Percentiles rank a stretch among this genome's conserved stretches.
Evolutionary conservation across 2,888 invertebrate genomes (phyloP).

Genomic region (Drosophila mimetica): DNA sequence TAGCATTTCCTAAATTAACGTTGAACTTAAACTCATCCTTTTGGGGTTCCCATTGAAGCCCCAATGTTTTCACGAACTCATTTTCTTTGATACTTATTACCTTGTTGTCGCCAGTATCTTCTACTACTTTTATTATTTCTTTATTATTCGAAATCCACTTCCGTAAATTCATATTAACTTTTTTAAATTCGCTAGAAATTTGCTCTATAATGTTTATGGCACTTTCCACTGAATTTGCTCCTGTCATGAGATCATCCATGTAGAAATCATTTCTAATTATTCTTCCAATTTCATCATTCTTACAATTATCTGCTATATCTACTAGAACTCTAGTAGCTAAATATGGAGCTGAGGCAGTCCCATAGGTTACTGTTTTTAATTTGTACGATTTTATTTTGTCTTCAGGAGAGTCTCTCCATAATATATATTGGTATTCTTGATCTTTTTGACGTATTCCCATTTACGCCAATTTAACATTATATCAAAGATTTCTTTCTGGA

Average conservation of each 20-base stretch:
- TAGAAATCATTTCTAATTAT: no score
- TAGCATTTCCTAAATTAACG: no score
- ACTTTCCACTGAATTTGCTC: background rate
- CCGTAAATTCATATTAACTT: background rate
- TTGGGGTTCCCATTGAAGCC: no score
- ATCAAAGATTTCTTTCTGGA: background rate
- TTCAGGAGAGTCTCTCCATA: background rate
- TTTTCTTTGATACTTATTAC: no score
- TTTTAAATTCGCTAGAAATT: background rate
- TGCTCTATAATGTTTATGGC: background rate
- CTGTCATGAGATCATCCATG: no score
- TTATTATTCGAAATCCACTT: constrained; percentile 4
- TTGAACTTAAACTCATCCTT: no score
- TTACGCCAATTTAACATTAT: no score
- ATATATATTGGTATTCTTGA: background rate
- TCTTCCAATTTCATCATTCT: no score
- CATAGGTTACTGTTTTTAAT: background rate
- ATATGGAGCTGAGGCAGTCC: background rate
- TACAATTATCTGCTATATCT: no score
- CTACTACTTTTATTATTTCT: background rate
- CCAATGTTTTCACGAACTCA: no score
- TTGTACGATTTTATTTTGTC: background rate
- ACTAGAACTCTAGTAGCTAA: background rate
- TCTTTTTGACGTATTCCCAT: no score
- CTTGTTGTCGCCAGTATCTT: no score